Conservation (phyloP, 2,888 invertebrate species). For the Hyles lineata region DNA sequence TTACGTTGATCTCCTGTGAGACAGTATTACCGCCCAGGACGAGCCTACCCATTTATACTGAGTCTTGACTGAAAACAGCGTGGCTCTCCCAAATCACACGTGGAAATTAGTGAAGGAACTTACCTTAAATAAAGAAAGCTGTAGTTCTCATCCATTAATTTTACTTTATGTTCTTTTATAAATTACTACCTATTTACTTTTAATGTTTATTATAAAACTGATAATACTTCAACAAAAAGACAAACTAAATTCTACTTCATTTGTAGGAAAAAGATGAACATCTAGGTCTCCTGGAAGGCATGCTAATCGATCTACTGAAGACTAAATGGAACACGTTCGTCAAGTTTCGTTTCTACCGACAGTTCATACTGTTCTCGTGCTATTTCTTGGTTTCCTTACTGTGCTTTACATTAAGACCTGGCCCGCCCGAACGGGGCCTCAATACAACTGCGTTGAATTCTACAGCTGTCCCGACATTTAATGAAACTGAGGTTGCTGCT, state of each 20-base stretch:
- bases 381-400: constrained; percentile 95
- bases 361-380: constrained; percentile 95
- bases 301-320: constrained; percentile 95
- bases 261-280: constrained; percentile 96
- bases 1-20: too few relatives aligned
- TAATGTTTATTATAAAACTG: not conserved
- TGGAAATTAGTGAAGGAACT: too few relatives aligned
- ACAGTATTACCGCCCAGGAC: too few relatives aligned
- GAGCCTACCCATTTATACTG: too few relatives aligned
- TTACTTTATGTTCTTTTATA: too few relatives aligned
- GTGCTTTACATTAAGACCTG: constrained; percentile 95
- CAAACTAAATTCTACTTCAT: constrained; percentile 20
- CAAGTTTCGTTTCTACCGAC: constrained; percentile 96
- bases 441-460: constrained; percentile 69
- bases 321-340: constrained; percentile 99
- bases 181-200: constrained; percentile 11
- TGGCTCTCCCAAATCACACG: too few relatives aligned
- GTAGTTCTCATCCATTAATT: too few relatives aligned
- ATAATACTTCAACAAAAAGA: too few relatives aligned
- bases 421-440: constrained; percentile 86
- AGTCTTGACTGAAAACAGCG: too few relatives aligned
- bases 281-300: constrained; percentile 96
- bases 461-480: constrained; percentile 58
- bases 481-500: constrained; percentile 64
- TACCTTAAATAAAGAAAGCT: too few relatives aligned